Evolutionary conservation across 2,797 vertebrate genomes (phyloP).

Genomic region (Potorous gilbertii): DNA sequence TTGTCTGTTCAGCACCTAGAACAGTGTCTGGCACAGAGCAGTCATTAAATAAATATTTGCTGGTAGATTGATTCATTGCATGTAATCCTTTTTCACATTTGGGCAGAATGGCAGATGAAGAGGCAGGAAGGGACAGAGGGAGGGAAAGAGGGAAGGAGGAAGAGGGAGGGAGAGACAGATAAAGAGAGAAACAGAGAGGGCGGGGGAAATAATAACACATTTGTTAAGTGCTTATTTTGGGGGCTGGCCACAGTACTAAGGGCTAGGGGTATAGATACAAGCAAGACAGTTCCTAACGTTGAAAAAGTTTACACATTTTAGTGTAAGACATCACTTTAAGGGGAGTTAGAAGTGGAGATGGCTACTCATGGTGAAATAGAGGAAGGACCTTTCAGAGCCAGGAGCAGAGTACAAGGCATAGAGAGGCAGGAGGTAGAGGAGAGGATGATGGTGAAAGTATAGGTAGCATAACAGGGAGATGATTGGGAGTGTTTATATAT

Average conservation of each 20-base stretch:
- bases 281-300: not conserved
- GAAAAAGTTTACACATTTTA: not conserved
- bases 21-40: not conserved
- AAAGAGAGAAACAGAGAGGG: not conserved
- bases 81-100: not conserved
- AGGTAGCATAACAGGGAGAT: not conserved
- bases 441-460: not conserved
- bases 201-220: not conserved
- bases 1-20: not conserved
- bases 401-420: no score
- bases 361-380: not conserved
- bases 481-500: not conserved
- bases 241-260: not conserved
- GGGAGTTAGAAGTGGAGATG: not conserved
- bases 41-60: not conserved
- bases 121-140: fast-evolving
- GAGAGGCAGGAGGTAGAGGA: not conserved
- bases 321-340: not conserved
- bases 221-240: not conserved
- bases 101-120: not conserved
- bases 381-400: not conserved
- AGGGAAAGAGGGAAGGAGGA: no score
- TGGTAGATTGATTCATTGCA: not conserved
- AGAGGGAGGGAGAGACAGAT: no score
- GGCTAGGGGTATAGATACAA: not conserved